These are phyloP conservation scores for Acanthosepion lycidas DNA, from an alignment of 2,888 invertebrate species.

Conservation along the genomic window DNA sequence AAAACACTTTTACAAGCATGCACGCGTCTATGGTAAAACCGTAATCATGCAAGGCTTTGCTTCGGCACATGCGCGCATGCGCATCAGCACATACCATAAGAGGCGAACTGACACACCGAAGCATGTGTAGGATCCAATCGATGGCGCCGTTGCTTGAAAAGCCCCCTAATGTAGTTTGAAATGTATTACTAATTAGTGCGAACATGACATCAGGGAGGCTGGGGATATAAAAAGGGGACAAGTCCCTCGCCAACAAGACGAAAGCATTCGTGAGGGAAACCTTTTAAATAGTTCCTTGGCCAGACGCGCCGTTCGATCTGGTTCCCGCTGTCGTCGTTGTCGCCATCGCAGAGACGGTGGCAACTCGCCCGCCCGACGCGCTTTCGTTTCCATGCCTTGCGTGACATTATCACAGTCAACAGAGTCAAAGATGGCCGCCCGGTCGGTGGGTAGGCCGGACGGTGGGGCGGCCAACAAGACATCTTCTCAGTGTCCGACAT, in stretches of 20 bases:
- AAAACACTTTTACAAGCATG: too few relatives aligned
- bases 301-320: background rate
- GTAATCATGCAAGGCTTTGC: background rate
- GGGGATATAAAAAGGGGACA: background rate
- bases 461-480: background rate
- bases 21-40: too few relatives aligned
- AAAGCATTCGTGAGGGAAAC: background rate
- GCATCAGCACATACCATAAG: background rate
- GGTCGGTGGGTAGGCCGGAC: background rate
- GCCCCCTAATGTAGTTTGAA: slow-evolving; percentile 33
- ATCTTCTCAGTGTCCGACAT: background rate
- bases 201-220: background rate
- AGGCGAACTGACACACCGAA: background rate
- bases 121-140: background rate
- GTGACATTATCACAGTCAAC: background rate
- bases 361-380: background rate
- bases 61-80: background rate
- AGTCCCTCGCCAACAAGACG: background rate
- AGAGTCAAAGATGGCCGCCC: background rate
- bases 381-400: slow-evolving; percentile 3
- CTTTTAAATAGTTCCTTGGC: slow-evolving; percentile 21
- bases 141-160: background rate
- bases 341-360: background rate
- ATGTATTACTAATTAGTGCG: background rate
- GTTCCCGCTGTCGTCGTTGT: background rate